Base-by-base conservation (phyloP, 2,888 invertebrate species). In the Cactoblastis cactorum region DNA sequence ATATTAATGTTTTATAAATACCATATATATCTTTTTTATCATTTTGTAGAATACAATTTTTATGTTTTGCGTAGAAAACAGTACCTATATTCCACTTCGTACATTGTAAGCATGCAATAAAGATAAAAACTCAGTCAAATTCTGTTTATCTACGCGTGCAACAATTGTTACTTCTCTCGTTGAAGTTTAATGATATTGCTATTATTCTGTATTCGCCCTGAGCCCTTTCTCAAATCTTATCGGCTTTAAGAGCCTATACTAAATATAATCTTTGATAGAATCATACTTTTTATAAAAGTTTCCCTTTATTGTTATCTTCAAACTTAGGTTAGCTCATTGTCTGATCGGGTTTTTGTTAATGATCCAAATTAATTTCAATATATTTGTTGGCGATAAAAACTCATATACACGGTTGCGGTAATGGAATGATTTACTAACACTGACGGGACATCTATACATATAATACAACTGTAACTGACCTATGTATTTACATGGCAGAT, bases 131-230 rank as follows among this genome's bases (percentile, higher is more conserved):
- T 35, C 46, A 9, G 8, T 22, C 22, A 35, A 35, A 46, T 22
- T 9, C 22, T 35, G 46, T 32, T 43, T 43, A 43, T 43, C 43
- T 43, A 1, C 43, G 15, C 28, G 28, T 32, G 43, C 24, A 43
- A 43, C 46, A 34, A 46, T 46, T 35, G 34, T 46, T 46, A 46
- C 34, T 35, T 34, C 22, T 19, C 22, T 35, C 34, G 19, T 46
- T 46, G 35, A 19, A 46, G 46, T 34, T 46, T 46, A 34, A 35
- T 46, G 46, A 35, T 46, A 46, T 35, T 46, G 46, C 19, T 46
- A 35, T 14, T 22, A 15, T 34, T 46, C 14, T 35, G 17, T 22
- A 22, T 35, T 34, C 22, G 34, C 34, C 19, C 35, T 34, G 22
- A 35, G 34, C 35, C 22, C 35, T 46, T 19, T 19, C 22, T 8